Conservation (phyloP, 2,113 vertebrate species). For the Myotis lucifugus region DNA sequence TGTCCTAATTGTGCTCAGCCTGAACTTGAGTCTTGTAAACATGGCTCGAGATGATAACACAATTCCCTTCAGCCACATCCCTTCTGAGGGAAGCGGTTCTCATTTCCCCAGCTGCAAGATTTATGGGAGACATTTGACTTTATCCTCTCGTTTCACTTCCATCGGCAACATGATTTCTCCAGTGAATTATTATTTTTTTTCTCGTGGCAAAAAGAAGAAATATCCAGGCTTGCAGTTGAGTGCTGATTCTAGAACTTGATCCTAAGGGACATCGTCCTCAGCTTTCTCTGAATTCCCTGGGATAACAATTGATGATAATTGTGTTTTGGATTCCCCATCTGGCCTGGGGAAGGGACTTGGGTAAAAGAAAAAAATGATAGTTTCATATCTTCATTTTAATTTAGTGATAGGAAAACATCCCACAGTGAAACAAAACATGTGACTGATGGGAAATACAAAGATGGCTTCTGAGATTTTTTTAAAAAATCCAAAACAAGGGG, state of each 20-base stretch:
- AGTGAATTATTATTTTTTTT: neutral
- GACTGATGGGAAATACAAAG: neutral
- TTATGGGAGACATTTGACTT: constrained; percentile 46
- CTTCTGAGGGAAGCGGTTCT: constrained; percentile 58
- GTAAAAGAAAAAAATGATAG: neutral
- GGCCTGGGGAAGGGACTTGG: neutral
- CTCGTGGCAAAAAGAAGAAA: constrained; percentile 35
- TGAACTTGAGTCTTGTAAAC: constrained; percentile 46
- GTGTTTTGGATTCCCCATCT: neutral
- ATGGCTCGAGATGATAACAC: neutral
- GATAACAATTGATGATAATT: neutral
- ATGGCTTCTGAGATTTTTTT: neutral
- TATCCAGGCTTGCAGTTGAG: neutral
- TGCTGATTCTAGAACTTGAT: neutral
- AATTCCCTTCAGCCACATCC: constrained; percentile 26
- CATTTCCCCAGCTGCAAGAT: constrained; percentile 52
- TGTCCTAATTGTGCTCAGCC: neutral
- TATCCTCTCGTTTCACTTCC: constrained; percentile 26
- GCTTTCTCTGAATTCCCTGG: constrained; percentile 14
- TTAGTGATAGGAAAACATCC: neutral
- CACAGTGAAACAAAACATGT: neutral
- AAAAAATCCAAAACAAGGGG: neutral
- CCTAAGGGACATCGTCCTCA: neutral
- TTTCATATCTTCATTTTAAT: neutral
- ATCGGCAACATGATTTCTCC: constrained; percentile 51